Evolutionary conservation across 2,888 invertebrate genomes (phyloP).

Genomic region (Athalia rosae): DNA sequence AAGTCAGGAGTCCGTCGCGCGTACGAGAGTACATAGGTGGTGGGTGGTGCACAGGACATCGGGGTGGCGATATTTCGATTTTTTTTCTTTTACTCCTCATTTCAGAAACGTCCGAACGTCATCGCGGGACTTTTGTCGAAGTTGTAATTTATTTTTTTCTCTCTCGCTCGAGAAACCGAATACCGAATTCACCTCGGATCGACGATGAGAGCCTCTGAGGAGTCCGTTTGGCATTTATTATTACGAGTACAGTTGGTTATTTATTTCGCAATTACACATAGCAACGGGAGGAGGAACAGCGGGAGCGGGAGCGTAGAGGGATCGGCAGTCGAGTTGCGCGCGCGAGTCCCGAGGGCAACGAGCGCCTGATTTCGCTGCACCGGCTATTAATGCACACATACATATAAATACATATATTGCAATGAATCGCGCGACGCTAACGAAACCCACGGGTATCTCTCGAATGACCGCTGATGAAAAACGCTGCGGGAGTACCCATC

Average conservation of each 20-base stretch:
- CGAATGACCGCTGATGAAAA: no score
- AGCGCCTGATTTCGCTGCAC: no score
- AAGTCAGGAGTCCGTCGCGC: neutral
- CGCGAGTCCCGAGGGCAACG: no score
- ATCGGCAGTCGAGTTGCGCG: no score
- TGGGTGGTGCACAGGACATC: neutral
- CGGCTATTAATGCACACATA: no score
- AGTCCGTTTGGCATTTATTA: constrained; percentile 11
- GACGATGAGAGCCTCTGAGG: constrained; percentile 1
- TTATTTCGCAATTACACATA: constrained; percentile 32
- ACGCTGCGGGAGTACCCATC: no score
- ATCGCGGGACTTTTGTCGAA: neutral
- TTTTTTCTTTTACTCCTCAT: neutral
- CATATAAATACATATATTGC: no score
- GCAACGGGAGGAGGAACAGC: neutral
- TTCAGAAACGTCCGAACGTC: no score
- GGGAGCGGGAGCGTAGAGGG: no score
- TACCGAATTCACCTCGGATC: neutral
- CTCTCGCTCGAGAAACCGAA: neutral
- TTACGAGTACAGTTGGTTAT: constrained; percentile 16
- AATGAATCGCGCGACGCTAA: no score
- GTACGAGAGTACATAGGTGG: no score
- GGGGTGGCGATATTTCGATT: neutral
- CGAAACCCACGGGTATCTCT: no score
- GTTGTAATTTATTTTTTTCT: neutral